phyloP scores from a whole-genome alignment of 2,113 vertebrate genomes.

The Quiscalus mexicanus region DNA sequence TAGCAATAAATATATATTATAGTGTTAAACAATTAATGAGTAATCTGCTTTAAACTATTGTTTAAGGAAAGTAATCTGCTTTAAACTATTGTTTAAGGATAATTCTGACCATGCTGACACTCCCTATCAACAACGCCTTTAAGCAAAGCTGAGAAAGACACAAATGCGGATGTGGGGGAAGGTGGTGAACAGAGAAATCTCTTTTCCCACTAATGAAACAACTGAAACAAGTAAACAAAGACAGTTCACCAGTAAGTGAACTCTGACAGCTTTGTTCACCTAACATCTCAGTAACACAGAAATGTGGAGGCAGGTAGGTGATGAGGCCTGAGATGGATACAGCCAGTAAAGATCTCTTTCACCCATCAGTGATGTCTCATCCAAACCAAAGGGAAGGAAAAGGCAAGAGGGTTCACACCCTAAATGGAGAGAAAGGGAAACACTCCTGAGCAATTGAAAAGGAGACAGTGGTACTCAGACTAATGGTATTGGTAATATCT shows the following conservation, averaged over 20 bases:
- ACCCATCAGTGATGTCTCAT: neutral
- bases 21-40: neutral
- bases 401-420: neutral
- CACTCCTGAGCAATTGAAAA: neutral
- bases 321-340: neutral
- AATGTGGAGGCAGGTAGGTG: accelerated
- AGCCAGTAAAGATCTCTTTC: neutral
- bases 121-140: neutral
- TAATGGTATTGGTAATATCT: neutral
- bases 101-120: neutral
- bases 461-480: neutral
- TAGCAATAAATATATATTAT: neutral
- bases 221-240: neutral
- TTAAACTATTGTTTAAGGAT: neutral
- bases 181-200: neutral
- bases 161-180: neutral
- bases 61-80: neutral
- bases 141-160: neutral
- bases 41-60: neutral
- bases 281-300: neutral
- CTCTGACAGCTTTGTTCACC: neutral
- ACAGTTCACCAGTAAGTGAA: neutral
- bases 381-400: neutral
- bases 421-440: neutral
- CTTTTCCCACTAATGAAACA: neutral